Evolutionary conservation across 2,888 invertebrate genomes (phyloP).

Genomic region (Macropis europaea): DNA sequence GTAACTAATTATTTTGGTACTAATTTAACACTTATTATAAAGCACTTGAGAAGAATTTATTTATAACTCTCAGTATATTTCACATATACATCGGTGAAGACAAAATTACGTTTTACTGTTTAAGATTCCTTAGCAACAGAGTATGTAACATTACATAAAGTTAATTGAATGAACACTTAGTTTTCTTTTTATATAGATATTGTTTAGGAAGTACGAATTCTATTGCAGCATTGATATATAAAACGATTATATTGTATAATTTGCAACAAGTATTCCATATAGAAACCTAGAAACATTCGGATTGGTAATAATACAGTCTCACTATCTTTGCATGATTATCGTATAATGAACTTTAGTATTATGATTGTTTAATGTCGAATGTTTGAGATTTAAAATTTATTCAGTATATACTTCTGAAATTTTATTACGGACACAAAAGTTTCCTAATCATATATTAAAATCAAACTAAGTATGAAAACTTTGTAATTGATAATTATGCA

Average conservation of each 20-base stretch:
- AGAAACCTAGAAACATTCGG: not conserved
- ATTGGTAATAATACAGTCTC: not conserved
- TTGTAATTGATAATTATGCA: not conserved
- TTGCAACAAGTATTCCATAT: not conserved
- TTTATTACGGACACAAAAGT: no score
- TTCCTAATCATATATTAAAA: not conserved
- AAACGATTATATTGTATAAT: not conserved
- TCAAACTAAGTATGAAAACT: not conserved
- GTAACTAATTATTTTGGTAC: no score
- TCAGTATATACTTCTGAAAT: not conserved
- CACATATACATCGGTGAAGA: not conserved
- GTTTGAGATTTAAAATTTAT: not conserved
- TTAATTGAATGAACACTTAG: conserved; percentile 9
- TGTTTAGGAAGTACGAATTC: not conserved
- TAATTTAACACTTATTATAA: no score
- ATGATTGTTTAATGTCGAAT: not conserved
- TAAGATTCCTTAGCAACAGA: conserved; percentile 1
- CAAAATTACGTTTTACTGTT: conserved; percentile 18
- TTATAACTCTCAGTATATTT: conserved; percentile 24
- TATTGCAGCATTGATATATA: not conserved
- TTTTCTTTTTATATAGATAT: not conserved
- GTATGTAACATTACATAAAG: not conserved
- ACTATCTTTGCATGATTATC: not conserved
- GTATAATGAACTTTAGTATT: not conserved
- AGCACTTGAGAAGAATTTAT: conserved; percentile 15